Percentiles rank a stretch among this genome's conserved stretches.
Conservation (phyloP, 2,888 invertebrate genomes). For the Endotricha flammealis region DNA sequence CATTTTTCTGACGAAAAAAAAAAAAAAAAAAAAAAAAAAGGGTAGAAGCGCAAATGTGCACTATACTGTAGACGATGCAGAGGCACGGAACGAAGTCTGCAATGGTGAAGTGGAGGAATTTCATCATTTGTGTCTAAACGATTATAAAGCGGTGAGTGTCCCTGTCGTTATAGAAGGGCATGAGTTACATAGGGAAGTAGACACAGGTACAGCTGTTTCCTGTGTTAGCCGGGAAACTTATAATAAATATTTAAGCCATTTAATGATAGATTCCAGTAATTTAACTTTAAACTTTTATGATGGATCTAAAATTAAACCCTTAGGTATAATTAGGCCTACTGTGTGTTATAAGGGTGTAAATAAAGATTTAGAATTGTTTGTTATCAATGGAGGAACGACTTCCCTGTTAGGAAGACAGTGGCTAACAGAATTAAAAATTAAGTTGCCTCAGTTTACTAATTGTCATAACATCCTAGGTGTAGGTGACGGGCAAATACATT, state of each 20-base stretch:
- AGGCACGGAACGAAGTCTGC: no score
- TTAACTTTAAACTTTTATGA: no score
- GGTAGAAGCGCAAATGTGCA: no score
- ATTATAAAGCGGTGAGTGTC: constrained; percentile 10
- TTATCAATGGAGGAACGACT: background rate
- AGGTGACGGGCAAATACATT: no score
- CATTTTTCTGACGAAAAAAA: no score
- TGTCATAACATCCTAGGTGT: no score
- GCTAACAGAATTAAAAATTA: background rate
- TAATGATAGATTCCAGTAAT: no score
- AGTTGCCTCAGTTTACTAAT: background rate
- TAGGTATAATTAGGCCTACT: background rate
- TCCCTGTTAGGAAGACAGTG: background rate
- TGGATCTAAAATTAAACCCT: background rate
- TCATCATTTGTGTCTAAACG: constrained; percentile 3
- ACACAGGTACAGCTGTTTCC: constrained; percentile 13
- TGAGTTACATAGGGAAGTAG: constrained; percentile 12
- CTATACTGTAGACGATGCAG: no score
- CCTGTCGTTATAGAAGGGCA: constrained; percentile 5
- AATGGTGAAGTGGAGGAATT: no score
- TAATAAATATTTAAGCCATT: no score
- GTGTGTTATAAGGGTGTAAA: background rate
- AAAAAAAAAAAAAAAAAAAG: no score
- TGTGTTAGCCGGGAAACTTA: constrained; percentile 10
- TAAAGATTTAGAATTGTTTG: background rate